phyloP scores from a whole-genome alignment of 2,797 vertebrate genomes.

The Tarsius wallacei region DNA sequence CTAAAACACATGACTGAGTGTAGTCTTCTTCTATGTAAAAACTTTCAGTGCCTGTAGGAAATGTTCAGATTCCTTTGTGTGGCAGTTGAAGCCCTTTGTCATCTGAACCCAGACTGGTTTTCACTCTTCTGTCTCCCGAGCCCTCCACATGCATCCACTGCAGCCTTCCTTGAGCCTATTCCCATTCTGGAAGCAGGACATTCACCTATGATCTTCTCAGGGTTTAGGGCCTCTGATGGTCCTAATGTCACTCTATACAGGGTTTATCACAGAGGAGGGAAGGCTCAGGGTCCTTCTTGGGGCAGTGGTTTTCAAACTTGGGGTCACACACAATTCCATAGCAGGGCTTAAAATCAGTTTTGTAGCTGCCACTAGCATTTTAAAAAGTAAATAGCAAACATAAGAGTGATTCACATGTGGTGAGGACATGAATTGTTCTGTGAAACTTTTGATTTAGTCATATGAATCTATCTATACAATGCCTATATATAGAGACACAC shows the following conservation, averaged over 20 bases:
- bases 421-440: not conserved
- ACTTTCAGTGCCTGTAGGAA: not conserved
- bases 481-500: not conserved
- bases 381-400: slow-evolving; percentile 31
- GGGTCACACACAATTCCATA: not conserved
- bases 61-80: not conserved
- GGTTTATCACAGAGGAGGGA: not conserved
- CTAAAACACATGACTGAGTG: not conserved
- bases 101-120: not conserved
- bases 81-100: not conserved
- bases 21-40: slow-evolving; percentile 1
- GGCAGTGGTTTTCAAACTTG: not conserved
- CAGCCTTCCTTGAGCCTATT: not conserved
- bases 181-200: not conserved
- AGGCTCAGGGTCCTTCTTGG: not conserved
- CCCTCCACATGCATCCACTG: not conserved
- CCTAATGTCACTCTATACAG: not conserved
- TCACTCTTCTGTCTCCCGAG: not conserved
- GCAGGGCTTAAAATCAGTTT: slow-evolving; percentile 22
- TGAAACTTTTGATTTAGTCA: slow-evolving; percentile 45
- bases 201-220: not conserved
- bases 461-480: not conserved
- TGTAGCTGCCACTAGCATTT: not conserved
- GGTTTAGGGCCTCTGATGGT: not conserved
- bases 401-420: not conserved